Base-by-base conservation (phyloP, 37 sponge, comb jelly and placozoan species). In the Oscarella lobularis region DNA sequence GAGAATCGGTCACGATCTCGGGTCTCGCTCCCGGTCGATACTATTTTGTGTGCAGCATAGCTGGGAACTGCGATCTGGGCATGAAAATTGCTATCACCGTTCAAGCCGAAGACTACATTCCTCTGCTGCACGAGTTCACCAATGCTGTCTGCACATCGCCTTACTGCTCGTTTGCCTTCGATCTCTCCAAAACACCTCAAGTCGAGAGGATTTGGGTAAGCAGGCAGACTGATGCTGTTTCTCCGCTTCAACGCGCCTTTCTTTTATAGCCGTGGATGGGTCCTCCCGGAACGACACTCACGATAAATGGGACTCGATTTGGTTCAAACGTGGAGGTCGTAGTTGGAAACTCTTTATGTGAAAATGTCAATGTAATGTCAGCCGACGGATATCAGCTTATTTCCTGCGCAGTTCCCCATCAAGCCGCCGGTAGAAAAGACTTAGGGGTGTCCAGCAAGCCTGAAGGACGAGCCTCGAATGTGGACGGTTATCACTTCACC, bases 71-170 rank as follows among this genome's bases (percentile, higher is more conserved):
- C 75, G 29, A 41, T 29, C 33, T 35, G 33, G 88, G 90, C 2
- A 89, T 89, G 90, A 79, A 79, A n/a, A 27, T 89, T 32, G 85
- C 74, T 3, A 83, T 89, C 6, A 82, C 68, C 33, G 85, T 86
- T 32, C 39, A 5, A 32, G 66, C 31, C 32, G 4, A 67, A 38
- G 73, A 1, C 31, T n/a, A n/a, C n/a, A n/a, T 27, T 48, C 60
- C 20, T 48, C 60, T 20, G 9, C 14, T 48, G 20, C 20, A 27
- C 20, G 60, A 48, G 14, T 48, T 48, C 14, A 20, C 9, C 9
- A 48, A 48, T 27, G 60, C 60, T 27, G 20, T 27, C 9, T 48
- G 60, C 20, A 9, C 20, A 9, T 27, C 60, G 20, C 14, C 14
- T 20, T 48, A 48, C 20, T 48, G 60, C 60, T 48, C 60, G 20